Conservation (phyloP, 1,140 invertebrate genomes). For the Orchesella cincta region DNA sequence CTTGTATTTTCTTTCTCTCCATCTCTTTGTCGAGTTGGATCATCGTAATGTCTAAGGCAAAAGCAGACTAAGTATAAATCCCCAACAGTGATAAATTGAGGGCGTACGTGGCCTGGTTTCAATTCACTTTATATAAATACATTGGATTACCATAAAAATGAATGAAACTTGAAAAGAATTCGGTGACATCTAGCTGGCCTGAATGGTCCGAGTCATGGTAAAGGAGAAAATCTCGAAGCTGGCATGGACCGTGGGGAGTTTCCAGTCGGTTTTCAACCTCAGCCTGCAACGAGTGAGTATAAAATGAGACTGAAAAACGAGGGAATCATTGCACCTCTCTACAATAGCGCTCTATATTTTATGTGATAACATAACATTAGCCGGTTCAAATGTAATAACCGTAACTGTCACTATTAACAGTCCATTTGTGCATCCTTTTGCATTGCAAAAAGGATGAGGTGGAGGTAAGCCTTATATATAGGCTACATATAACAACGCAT, state of each 20-base stretch:
- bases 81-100: conserved; percentile 15
- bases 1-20: background rate
- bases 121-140: conserved; percentile 22
- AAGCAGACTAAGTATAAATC: background rate
- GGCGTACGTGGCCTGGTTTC: background rate
- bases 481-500: background rate
- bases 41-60: conserved; percentile 4
- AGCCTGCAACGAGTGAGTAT: conserved; percentile 6
- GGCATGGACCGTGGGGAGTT: background rate
- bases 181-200: conserved; percentile 11
- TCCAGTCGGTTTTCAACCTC: conserved; percentile 1
- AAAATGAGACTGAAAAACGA: conserved; percentile 1
- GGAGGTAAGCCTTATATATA: no score
- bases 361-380: background rate
- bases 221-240: conserved; percentile 12
- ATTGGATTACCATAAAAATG: conserved; percentile 25
- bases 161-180: conserved; percentile 18
- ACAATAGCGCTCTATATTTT: conserved; percentile 11
- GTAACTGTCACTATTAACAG: conserved; percentile 21
- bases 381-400: conserved; percentile 14
- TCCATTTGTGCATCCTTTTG: conserved; percentile 10
- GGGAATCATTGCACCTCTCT: conserved; percentile 6
- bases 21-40: conserved; percentile 14
- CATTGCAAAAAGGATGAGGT: conserved; percentile 10
- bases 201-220: conserved; percentile 16